A percentile compares a stretch with the other conserved stretches of the same genome.
phyloP scores from a whole-genome alignment of 1,140 invertebrate species.

The Mercenaria mercenaria region DNA sequence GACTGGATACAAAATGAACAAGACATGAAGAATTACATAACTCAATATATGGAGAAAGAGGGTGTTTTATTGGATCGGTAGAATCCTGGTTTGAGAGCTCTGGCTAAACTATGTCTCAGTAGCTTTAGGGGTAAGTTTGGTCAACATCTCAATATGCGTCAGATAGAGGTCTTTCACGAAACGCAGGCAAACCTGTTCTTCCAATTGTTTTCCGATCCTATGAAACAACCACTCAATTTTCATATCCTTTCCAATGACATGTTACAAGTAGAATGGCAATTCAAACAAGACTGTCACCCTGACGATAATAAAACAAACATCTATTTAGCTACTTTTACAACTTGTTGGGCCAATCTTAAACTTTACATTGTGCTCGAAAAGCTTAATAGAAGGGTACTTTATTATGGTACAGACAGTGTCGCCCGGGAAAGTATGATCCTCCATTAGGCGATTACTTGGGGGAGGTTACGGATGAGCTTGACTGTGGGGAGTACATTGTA shows the following conservation, averaged over 20 bases:
- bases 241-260: neutral
- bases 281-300: slow-evolving; percentile 31
- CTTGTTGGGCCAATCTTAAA: too few relatives aligned
- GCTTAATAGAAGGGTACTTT: too few relatives aligned
- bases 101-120: slow-evolving; percentile 76
- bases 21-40: neutral
- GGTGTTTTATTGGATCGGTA: slow-evolving; percentile 50
- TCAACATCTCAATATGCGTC: neutral
- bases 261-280: neutral
- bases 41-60: neutral
- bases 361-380: too few relatives aligned
- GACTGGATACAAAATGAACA: neutral
- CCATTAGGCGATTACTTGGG: too few relatives aligned
- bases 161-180: neutral
- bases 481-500: too few relatives aligned
- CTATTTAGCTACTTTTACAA: too few relatives aligned
- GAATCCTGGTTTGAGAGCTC: slow-evolving; percentile 80
- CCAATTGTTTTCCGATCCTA: neutral
- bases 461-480: too few relatives aligned
- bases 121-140: slow-evolving; percentile 64
- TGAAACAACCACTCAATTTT: neutral
- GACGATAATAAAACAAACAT: too few relatives aligned
- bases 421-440: too few relatives aligned
- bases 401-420: too few relatives aligned
- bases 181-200: neutral